Evolutionary conservation across 1,140 invertebrate species (phyloP), one percentile per base, ranked within the genome.

Genomic region (Reticulitermes speratus): DNA sequence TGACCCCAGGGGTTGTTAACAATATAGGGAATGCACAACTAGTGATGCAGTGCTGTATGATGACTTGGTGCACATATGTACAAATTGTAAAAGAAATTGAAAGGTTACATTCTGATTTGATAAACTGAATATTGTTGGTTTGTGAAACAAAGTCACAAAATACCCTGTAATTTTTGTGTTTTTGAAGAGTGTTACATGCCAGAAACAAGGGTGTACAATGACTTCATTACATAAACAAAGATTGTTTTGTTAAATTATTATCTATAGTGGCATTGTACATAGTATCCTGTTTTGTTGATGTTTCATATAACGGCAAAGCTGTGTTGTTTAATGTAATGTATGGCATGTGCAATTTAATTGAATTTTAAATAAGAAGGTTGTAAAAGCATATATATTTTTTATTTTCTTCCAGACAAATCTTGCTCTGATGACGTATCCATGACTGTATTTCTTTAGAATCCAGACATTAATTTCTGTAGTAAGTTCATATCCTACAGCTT

Each of bases 1-100:
- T 93, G 92, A 93, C 92, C 69, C 16, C 25, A 75, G n/a, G 65
- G n/a, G n/a, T 75, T 75, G 65, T 30, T 75, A 75, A 75, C 65
- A 16, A 25, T 75, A 30, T 30, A 75, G n/a, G 65, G 14, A 75
- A 75, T 14, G 65, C 65, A 75, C 9, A 30, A 75, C n/a, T 75
- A 75, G 65, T 75, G 65, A 30, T 30, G 65, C 65, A 75, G 25
- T 75, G 65, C 65, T 75, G 12, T 75, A 75, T 25, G n/a, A n/a
- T 75, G 65, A 75, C 25, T 11, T 75, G 9, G 9, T 75, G 65
- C 65, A n/a, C 7, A 25, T 65, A 65, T 65, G 59, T 65, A 65
- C 59, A 65, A 25, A 65, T 21, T 19, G 59, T 21, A 25, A 65
- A 8, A 30, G 6, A 75, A 9, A 30, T n/a, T 11, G 65, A 30